Percentiles rank a stretch among this genome's conserved stretches.
Evolutionary conservation across 2,888 invertebrate species (phyloP).

Genomic region (Aphrophora alni): DNA sequence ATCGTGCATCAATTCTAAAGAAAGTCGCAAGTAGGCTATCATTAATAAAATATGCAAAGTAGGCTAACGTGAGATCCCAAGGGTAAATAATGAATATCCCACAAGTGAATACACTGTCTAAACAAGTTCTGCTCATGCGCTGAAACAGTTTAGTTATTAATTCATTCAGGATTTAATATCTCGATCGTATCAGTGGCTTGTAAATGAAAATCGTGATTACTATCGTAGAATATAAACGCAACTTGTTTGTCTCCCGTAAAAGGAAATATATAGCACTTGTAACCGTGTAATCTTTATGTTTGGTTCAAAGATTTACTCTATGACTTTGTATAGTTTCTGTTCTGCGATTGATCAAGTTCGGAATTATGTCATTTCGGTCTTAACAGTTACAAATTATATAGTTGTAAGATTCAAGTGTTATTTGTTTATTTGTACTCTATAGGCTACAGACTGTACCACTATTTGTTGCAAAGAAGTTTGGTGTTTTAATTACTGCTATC

Average conservation of each 20-base stretch:
- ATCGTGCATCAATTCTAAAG: no score
- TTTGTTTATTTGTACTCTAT: no score
- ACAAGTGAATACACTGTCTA: neutral
- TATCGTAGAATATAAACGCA: no score
- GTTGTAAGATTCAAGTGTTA: no score
- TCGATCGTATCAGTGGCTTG: neutral
- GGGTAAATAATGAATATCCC: neutral
- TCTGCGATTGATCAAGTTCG: neutral
- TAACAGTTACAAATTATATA: neutral
- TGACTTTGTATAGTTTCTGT: no score
- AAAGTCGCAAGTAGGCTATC: no score
- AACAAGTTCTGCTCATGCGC: no score
- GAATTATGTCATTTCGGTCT: neutral
- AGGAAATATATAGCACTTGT: neutral
- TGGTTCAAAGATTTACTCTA: neutral
- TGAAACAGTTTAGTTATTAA: neutral
- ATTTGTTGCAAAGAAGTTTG: no score
- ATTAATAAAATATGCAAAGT: neutral
- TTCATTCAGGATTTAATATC: neutral
- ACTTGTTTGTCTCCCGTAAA: conserved; percentile 1
- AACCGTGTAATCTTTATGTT: neutral
- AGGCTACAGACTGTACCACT: no score
- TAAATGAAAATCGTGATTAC: neutral
- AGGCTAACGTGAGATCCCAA: neutral
- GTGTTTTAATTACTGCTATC: no score